Evolutionary conservation across 2,797 vertebrate species (phyloP), one percentile per base, ranked within the genome.

Genomic region (Cyprinella venusta): DNA sequence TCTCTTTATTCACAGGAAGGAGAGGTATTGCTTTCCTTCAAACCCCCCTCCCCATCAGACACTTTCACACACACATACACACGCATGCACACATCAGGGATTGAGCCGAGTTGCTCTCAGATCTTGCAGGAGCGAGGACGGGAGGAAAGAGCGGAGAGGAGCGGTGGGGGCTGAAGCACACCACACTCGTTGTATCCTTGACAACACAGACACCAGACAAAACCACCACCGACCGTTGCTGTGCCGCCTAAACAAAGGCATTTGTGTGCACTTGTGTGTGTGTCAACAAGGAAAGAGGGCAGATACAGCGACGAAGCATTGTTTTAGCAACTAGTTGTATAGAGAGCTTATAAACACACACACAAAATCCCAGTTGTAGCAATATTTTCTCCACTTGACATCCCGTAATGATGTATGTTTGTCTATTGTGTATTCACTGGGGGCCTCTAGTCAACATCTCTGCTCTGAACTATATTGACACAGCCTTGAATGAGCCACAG

Each of bases 71-170:
- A 88, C 81, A 38, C 80, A 59, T 68, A 68, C 82, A 61, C 86
- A n/a, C 70, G 67, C 54, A 81, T 72, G 74, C 93, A 94, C 91
- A 90, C 94, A 93, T 94, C 90, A 87, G 91, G 92, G 90, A 92
- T 93, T 92, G 93, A 92, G 90, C 89, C 88, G 90, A 91, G 90
- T 89, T 84, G 85, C 87, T 92, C 91, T 93, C 85, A 92, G 91
- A 92, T 94, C 92, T 92, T 92, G 89, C 67, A 81, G 30, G 63
- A 61, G 80, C 76, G 65, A 56, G 80, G 78, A 67, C 10, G 64
- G 48, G 56, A 79, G 42, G 79, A 68, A 71, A 52, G 67, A 48
- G 54, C 75, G 82, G n/a, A 59, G 86, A 77, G 81, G 81, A 67
- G 81, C 72, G 42, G 63, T 76, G 87, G 83, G 85, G 76, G 81